These are phyloP conservation scores for Vanessa tameamea DNA, from an alignment of 1,140 invertebrate species.

Conservation along the genomic window DNA sequence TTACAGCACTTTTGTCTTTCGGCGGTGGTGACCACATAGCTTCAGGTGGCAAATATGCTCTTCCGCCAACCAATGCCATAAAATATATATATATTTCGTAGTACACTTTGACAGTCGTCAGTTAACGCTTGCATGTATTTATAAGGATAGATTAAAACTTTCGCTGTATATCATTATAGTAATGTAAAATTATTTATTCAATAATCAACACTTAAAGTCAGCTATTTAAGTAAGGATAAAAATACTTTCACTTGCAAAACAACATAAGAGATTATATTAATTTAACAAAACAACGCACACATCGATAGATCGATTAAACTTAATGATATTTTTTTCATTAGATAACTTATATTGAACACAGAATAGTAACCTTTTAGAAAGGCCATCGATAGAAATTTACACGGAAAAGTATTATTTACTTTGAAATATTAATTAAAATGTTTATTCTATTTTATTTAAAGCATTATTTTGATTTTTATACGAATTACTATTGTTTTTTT, in stretches of 20 bases:
- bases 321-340: constrained; percentile 23
- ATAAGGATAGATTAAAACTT: neutral
- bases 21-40: no score
- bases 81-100: neutral
- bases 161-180: neutral
- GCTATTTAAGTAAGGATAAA: neutral
- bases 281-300: neutral
- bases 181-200: neutral
- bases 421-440: no score
- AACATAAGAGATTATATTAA: constrained; percentile 2
- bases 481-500: no score
- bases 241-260: neutral
- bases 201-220: neutral
- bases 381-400: neutral
- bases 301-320: neutral
- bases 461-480: no score
- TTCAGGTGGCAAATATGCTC: no score
- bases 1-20: no score
- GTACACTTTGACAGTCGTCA: neutral
- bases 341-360: neutral
- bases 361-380: neutral
- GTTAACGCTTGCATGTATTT: no score
- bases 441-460: no score
- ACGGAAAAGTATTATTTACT: neutral
- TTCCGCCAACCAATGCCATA: no score